Percentiles rank a stretch among this genome's conserved stretches.
phyloP scores from a whole-genome alignment of 1,140 invertebrate species.

The Caenorhabditis elegans region DNA sequence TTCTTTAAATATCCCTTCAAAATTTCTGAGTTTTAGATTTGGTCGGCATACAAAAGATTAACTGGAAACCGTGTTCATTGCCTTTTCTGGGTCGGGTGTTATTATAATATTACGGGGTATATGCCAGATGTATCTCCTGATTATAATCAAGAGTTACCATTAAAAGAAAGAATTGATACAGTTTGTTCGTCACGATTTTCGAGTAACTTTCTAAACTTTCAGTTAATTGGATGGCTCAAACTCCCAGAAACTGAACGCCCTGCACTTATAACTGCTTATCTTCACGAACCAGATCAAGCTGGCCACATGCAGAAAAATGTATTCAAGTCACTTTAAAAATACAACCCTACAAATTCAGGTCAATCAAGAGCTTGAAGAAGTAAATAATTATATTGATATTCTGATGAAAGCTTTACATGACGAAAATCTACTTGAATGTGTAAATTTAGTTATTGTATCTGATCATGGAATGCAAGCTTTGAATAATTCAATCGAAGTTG shows the following conservation, averaged over 20 bases:
- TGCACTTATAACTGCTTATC: constrained; percentile 73
- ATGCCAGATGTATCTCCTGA: constrained; percentile 35
- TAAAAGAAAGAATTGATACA: constrained; percentile 29
- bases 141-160: constrained; percentile 38
- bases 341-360: constrained; percentile 47
- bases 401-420: constrained; percentile 52
- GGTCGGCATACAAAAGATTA: constrained; percentile 43
- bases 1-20: not conserved
- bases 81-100: constrained; percentile 46
- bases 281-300: constrained; percentile 75
- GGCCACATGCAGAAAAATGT: constrained; percentile 58
- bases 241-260: constrained; percentile 67
- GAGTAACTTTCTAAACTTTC: not conserved
- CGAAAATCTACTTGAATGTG: constrained; percentile 55
- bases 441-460: constrained; percentile 60
- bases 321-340: not conserved
- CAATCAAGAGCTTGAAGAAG: constrained; percentile 38
- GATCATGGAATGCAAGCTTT: constrained; percentile 59
- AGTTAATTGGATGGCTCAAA: constrained; percentile 74
- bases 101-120: constrained; percentile 36
- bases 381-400: constrained; percentile 52
- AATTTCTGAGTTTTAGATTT: constrained; percentile 33
- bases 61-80: constrained; percentile 37
- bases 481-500: not conserved
- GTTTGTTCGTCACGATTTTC: not conserved